These are phyloP conservation scores for Neosilurus hyrtlii DNA, from an alignment of 2,797 vertebrate genomes.

Conservation along the genomic window DNA sequence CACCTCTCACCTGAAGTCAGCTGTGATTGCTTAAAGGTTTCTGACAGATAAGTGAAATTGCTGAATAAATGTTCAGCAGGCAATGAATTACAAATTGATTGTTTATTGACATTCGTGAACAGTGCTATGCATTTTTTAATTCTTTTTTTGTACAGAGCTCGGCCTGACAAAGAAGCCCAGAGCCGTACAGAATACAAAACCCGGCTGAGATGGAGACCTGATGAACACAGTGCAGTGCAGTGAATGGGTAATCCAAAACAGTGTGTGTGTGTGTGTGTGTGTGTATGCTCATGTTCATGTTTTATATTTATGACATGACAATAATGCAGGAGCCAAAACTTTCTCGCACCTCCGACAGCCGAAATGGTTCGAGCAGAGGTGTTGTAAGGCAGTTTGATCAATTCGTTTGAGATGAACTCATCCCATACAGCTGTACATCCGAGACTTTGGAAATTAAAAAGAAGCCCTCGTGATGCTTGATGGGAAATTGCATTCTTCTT, in stretches of 20 bases:
- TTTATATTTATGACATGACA: neutral
- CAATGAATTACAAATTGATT: conserved; percentile 78
- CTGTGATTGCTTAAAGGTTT: no score
- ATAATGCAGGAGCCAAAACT: conserved; percentile 21
- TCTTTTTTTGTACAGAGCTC: conserved; percentile 67
- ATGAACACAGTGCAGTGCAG: conserved; percentile 1
- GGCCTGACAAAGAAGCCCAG: conserved; percentile 73
- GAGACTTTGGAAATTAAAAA: conserved; percentile 28
- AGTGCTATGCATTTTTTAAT: conserved; percentile 69
- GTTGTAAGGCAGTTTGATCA: conserved; percentile 37
- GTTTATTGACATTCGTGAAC: conserved; percentile 87
- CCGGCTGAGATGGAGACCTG: conserved; percentile 12
- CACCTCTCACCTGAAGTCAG: no score
- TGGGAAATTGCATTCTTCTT: conserved; percentile 39
- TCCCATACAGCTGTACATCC: conserved; percentile 1
- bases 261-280: conserved; percentile 12
- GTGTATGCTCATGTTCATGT: neutral
- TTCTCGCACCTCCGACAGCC: conserved; percentile 16
- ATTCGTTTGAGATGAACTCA: conserved; percentile 19
- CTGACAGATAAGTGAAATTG: no score
- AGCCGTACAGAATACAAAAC: conserved; percentile 64
- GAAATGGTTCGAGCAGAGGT: neutral
- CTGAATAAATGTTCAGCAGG: conserved; percentile 7
- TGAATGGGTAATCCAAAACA: conserved; percentile 8
- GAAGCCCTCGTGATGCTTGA: conserved; percentile 22